Evolutionary conservation across 2,888 invertebrate species (phyloP).

Genomic region (Tribolium freemani): DNA sequence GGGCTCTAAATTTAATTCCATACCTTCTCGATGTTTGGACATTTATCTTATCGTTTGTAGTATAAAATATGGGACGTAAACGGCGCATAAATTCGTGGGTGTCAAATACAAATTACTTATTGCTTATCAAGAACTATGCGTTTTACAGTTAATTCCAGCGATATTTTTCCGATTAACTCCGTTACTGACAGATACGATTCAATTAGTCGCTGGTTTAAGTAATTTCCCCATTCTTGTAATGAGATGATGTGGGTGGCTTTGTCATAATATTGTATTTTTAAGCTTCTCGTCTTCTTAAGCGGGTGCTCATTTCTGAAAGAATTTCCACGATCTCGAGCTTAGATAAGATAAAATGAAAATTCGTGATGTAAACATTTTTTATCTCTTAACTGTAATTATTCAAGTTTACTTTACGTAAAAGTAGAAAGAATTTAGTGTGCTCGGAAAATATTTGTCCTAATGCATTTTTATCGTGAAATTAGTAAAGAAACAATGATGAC

Average conservation of each 20-base stretch:
- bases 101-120: conserved; percentile 50
- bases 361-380: conserved; percentile 35
- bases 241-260: conserved; percentile 20
- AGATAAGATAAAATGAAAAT: conserved; percentile 34
- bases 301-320: conserved; percentile 13
- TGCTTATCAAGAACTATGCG: conserved; percentile 18
- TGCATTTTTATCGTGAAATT: conserved; percentile 18
- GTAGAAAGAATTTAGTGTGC: conserved; percentile 30
- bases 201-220: conserved; percentile 20
- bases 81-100: conserved; percentile 50
- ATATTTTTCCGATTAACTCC: conserved; percentile 27
- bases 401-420: conserved; percentile 35
- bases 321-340: conserved; percentile 14
- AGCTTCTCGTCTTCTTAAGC: conserved; percentile 6
- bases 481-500: neutral
- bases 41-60: conserved; percentile 53
- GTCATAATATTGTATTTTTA: conserved; percentile 9
- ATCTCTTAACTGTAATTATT: conserved; percentile 32
- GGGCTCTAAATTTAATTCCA: conserved; percentile 54
- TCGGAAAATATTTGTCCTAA: conserved; percentile 26
- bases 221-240: conserved; percentile 6
- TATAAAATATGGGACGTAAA: conserved; percentile 51
- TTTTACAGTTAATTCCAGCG: conserved; percentile 28
- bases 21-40: conserved; percentile 53
- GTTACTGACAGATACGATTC: conserved; percentile 23